Evolutionary conservation across 2,113 vertebrate species (phyloP), one percentile per base, ranked within the genome.

Genomic region (Grantiella picta): DNA sequence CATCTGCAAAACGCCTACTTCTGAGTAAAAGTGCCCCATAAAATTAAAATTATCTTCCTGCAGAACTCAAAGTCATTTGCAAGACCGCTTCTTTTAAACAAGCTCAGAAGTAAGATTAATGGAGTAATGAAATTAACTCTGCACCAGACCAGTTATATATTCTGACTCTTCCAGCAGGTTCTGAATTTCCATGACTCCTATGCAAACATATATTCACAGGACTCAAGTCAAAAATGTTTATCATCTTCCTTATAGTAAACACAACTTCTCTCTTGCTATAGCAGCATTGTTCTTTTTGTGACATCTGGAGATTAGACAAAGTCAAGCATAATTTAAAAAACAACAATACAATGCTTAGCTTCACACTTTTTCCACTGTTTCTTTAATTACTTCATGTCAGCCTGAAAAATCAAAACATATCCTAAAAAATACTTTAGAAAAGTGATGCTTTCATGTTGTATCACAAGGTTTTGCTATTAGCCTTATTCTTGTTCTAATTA

Each of bases 11-110:
- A 89, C 4, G 1, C 77, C 69, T 85, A 79, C 70, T 88, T 91
- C 75, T 86, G 42, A 57, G n/a, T 72, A 82, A 70, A 85, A 95
- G 45, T 65, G 38, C 5, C 71, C 29, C 47, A 85, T 87, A 94
- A 95, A 93, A 94, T 77, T 71, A 77, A 89, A 90, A 93, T 94
- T 83, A 78, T 86, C 65, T 94, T 84, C 82, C 57, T 92, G 69
- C 24, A 5, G 38, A 95, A 86, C 54, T 93, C 72, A 78, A 92
- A 96, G 84, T 85, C 33, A 81, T 82, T 94, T 92, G 52, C 82
- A 75, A 94, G 91, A 85, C 64, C 57, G 21, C 45, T 77, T 92
- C 79, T 82, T 63, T 66, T 83, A 89, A 95, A 90, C 70, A 90
- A 54, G 23, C 53, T 79, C n/a, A 73, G 63, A 88, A 94, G n/a